A percentile compares a stretch with the other conserved stretches of the same genome.
Evolutionary conservation across 2,888 invertebrate species (phyloP).

Genomic region (Polia nebulosa): DNA sequence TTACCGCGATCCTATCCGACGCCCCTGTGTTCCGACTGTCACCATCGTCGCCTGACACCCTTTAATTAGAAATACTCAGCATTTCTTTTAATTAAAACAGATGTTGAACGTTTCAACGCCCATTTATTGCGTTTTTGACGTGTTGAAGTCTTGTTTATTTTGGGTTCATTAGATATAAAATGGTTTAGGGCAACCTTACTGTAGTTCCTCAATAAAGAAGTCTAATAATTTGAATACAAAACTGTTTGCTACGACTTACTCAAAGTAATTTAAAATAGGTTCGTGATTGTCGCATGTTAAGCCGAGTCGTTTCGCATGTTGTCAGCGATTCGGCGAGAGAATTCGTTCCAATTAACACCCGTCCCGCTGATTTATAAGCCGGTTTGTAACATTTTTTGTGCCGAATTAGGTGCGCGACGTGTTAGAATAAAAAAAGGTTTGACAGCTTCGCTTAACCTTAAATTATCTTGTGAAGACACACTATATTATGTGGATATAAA

Average conservation of each 20-base stretch:
- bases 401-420: constrained; percentile 80
- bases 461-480: constrained; percentile 54
- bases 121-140: constrained; percentile 50
- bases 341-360: constrained; percentile 90
- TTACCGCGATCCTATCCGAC: constrained; percentile 72
- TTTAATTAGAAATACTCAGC: constrained; percentile 68
- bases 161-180: constrained; percentile 1
- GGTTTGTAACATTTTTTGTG: constrained; percentile 83
- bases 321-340: constrained; percentile 75
- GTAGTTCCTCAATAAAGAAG: not conserved
- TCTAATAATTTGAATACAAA: not conserved
- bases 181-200: constrained; percentile 1
- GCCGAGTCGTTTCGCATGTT: constrained; percentile 63
- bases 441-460: constrained; percentile 66
- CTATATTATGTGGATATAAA: constrained; percentile 24
- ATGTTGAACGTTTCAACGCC: constrained; percentile 48
- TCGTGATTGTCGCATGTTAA: constrained; percentile 43
- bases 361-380: constrained; percentile 84
- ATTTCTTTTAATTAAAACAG: constrained; percentile 64
- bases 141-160: constrained; percentile 55
- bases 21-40: constrained; percentile 52
- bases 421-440: constrained; percentile 78
- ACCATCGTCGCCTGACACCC: constrained; percentile 56
- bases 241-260: constrained; percentile 7
- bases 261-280: constrained; percentile 45